Base-by-base conservation (phyloP, 1,140 invertebrate genomes). In the Helicorthomorpha holstii region DNA sequence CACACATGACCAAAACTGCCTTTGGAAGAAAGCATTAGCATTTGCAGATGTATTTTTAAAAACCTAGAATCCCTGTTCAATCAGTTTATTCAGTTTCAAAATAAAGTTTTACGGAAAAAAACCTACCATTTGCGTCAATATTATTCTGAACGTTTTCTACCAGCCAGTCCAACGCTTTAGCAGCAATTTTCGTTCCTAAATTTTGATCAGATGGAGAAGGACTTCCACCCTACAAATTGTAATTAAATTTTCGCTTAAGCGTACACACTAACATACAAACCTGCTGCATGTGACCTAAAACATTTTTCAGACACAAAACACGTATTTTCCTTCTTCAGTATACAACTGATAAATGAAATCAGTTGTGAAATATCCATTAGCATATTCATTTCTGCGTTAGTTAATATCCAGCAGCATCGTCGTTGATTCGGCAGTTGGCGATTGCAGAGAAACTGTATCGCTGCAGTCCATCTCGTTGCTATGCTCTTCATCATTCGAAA, bases 191-290 rank as follows among this genome's bases (percentile, higher is more conserved):
- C 0, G 94, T 98, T 53, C 90, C 95, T 74, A 98, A 85, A 72
- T 98, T 98, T 49, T 96, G 76, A 69, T 99, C 96, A 67, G 98
- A 99, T 0, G 95, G 94, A 2, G 91, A 85, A 2, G 96, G 94
- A 12, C 84, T 88, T n/a, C 93, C 95, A 57, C 95, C 93, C 73
- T 63, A 49, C 4, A 55, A 49, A 49, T n/a, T n/a, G n/a, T n/a
- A 34, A 43, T 47, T 3, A 46, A 46, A 12, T 22, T 7, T 7
- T 34, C 29, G 7, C 29, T 7, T 16, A 34, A n/a, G n/a, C n/a
- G n/a, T n/a, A n/a, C n/a, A 46, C 19, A 7, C 44, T 7, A 10
- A 22, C 19, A 46, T 4, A 7, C 25, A 10, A 49, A 64, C 65
- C 58, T 98, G 92, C 69, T 93, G 88, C 88, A 92, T 92, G 60